Conservation (phyloP, 1,140 invertebrate genomes). For the Cyclina sinensis region DNA sequence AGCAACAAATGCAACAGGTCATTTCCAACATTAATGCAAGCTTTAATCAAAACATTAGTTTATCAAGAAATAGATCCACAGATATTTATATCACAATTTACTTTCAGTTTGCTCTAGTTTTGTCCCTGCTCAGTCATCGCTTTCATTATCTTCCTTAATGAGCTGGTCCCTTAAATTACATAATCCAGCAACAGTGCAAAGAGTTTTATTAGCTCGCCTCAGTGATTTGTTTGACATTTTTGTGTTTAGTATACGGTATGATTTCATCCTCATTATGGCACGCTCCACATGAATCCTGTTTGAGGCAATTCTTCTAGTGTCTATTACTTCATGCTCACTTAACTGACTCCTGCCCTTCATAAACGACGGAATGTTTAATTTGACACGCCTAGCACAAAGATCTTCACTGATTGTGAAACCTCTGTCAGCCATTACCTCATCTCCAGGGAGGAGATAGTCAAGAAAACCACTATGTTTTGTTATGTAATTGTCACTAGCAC, state of each 20-base stretch:
- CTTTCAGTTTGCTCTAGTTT: no score
- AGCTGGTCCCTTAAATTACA: conserved; percentile 36
- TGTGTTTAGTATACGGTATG: conserved; percentile 42
- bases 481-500: conserved; percentile 77
- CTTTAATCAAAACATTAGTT: no score
- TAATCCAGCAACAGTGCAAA: conserved; percentile 22
- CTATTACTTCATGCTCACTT: conserved; percentile 59
- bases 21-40: no score
- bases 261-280: conserved; percentile 69
- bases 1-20: no score
- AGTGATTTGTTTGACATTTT: neutral
- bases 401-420: conserved; percentile 73
- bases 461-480: conserved; percentile 72
- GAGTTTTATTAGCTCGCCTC: conserved; percentile 23
- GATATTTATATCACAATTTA: no score
- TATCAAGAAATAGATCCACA: no score
- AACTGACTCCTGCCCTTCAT: conserved; percentile 70
- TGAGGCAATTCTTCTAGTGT: conserved; percentile 73
- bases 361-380: conserved; percentile 72
- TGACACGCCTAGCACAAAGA: conserved; percentile 35
- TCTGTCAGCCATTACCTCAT: conserved; percentile 56
- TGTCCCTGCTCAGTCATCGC: neutral
- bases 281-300: conserved; percentile 80
- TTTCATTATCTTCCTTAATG: conserved; percentile 30
- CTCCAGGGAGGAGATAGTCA: conserved; percentile 43